phyloP scores from a whole-genome alignment of 2,797 vertebrate species.

The Artibeus jamaicensis region DNA sequence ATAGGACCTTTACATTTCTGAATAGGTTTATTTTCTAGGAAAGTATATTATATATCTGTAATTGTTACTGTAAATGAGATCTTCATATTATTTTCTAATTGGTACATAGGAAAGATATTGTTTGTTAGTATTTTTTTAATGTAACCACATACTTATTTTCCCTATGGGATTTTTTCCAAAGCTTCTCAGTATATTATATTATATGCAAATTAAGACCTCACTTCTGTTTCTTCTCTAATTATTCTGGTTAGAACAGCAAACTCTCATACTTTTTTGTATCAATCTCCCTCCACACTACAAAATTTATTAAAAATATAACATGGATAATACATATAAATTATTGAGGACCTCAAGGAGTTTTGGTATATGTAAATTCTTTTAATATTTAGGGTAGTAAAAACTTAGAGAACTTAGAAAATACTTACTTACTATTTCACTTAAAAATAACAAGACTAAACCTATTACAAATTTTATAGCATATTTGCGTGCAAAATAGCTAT shows the following conservation, averaged over 20 bases:
- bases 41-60: not conserved
- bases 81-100: slow-evolving; percentile 30
- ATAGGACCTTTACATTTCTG: not conserved
- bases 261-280: not conserved
- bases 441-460: not conserved
- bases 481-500: slow-evolving; percentile 19
- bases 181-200: not conserved
- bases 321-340: not conserved
- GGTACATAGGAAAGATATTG: not conserved
- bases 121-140: not conserved
- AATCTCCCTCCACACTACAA: not conserved
- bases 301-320: no score
- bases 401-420: slow-evolving; percentile 13
- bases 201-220: slow-evolving; percentile 27
- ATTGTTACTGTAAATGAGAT: not conserved
- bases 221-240: slow-evolving; percentile 26
- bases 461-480: not conserved
- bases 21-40: not conserved
- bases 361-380: slow-evolving; percentile 14
- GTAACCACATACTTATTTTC: not conserved
- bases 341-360: not conserved
- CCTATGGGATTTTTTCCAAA: not conserved
- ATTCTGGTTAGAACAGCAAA: not conserved
- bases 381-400: not conserved
- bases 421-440: slow-evolving; percentile 6